Base-by-base conservation (phyloP, 2,888 invertebrate genomes). In the Blomia tropicalis region DNA sequence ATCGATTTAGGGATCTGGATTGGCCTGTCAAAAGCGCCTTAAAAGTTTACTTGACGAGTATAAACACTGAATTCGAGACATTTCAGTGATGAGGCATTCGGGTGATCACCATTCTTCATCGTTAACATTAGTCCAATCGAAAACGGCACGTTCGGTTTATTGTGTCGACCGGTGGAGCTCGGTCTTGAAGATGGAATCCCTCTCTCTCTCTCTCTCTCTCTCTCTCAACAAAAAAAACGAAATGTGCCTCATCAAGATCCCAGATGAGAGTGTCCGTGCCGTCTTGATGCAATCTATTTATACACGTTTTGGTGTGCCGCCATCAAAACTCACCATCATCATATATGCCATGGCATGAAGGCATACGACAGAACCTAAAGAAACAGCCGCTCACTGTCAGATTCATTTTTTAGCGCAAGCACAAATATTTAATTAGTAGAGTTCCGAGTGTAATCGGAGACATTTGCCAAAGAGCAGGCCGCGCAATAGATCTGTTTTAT, bases 21-120 rank as follows among this genome's bases (percentile, higher is more conserved):
- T 7, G 36, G 51, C 51, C 51, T 47, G 51, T 47, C 51, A 47
- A 47, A 47, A 47, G 51, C 51, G 51, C 51, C n/a, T 47, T 47
- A 47, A 47, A 47, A 47, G 51, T 47, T 47, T 47, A 47, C 22
- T 47, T 47, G 14, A 7, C 51, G 51, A 27, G n/a, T n/a, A n/a
- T 47, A 47, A 47, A 47, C 51, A 47, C 14, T 41, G 41, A n/a
- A n/a, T 36, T 11, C n/a, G 51, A n/a, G 51, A 47, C 51, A 47
- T 7, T 27, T 36, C 7, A 17, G 36, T 36, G 17, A 17, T 11
- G 17, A 7, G 7, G 36, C 36, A 7, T 11, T 36, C 36, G 36
- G 7, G 51, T 47, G 23, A 19, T 47, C 51, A 17, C 36, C 51
- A 47, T 47, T 27, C 36, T 27, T 47, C 51, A 47, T 47, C 51